phyloP scores from a whole-genome alignment of 1,140 invertebrate species.

The Dolichoris vasculosae region DNA sequence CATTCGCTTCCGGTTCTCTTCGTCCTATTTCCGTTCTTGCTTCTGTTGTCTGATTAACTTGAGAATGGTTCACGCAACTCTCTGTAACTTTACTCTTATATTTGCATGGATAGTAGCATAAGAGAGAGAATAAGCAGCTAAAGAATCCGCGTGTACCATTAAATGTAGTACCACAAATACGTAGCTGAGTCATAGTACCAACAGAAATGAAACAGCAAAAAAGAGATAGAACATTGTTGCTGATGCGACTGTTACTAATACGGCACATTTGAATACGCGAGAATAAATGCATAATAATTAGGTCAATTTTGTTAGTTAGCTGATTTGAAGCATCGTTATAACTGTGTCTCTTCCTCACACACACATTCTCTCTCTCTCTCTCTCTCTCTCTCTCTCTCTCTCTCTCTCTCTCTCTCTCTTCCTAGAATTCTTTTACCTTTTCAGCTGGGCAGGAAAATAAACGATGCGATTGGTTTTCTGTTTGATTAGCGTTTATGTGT shows the following conservation, averaged over 20 bases:
- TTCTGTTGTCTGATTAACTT: slow-evolving; percentile 53
- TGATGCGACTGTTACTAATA: slow-evolving; percentile 54
- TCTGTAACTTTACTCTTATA: slow-evolving; percentile 8
- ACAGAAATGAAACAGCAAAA: slow-evolving; percentile 51
- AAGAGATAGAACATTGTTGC: slow-evolving; percentile 55
- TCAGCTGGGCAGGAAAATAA: background rate
- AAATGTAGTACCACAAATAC: slow-evolving; percentile 52
- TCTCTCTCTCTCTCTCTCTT: background rate
- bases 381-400: background rate
- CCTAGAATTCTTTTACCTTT: background rate
- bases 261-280: slow-evolving; percentile 74
- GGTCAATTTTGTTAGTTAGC: slow-evolving; percentile 75
- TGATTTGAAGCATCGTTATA: slow-evolving; percentile 62
- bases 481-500: background rate
- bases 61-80: slow-evolving; percentile 51
- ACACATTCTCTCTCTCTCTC: background rate
- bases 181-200: slow-evolving; percentile 35
- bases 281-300: slow-evolving; percentile 77
- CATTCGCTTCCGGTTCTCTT: slow-evolving; percentile 42
- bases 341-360: background rate
- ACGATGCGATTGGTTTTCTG: background rate
- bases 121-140: slow-evolving; percentile 49
- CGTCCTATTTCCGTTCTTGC: slow-evolving; percentile 43
- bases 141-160: slow-evolving; percentile 41
- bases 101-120: slow-evolving; percentile 41